Conservation (phyloP, 2,888 invertebrate species). For the Nephrotoma appendiculata region DNA sequence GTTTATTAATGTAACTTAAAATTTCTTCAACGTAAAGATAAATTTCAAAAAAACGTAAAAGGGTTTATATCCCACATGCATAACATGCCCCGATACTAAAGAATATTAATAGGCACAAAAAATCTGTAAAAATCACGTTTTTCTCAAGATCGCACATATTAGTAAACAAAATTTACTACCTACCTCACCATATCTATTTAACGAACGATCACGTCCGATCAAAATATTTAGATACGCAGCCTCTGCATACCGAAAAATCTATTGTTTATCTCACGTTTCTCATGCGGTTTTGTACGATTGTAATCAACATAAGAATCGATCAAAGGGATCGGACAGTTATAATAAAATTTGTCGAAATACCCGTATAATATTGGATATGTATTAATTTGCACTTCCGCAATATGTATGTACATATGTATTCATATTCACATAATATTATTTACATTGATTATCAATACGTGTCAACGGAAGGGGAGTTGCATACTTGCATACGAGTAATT, state of each 20-base stretch:
- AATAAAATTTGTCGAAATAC: not conserved
- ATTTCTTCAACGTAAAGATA: not conserved
- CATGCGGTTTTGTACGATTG: not conserved
- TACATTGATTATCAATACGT: no score
- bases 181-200: not conserved
- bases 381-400: not conserved
- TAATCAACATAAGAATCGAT: not conserved
- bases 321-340: not conserved
- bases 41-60: not conserved
- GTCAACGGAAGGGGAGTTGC: not conserved
- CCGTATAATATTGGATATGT: not conserved
- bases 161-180: not conserved
- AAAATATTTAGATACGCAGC: not conserved
- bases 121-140: not conserved
- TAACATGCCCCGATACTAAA: not conserved
- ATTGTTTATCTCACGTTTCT: not conserved
- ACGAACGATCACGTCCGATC: not conserved
- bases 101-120: not conserved
- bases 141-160: not conserved
- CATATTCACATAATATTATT: no score
- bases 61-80: not conserved
- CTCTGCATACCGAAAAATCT: not conserved
- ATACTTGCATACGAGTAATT: not conserved
- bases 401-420: not conserved
- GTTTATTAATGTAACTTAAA: not conserved